Conservation (phyloP, 2,113 vertebrate species). For the Neolamprologus toae region DNA sequence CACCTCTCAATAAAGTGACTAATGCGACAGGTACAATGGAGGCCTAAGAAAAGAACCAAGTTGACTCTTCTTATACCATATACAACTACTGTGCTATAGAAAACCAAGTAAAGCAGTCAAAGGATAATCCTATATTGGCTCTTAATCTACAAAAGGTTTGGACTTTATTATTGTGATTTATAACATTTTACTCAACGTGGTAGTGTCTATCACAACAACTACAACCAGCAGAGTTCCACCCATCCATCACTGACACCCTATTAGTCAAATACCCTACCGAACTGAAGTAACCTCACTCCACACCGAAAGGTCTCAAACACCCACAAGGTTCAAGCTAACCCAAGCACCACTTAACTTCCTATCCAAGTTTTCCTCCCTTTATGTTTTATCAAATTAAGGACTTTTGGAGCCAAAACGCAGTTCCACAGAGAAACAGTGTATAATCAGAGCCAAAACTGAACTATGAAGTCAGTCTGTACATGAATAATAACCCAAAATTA, state of each 20-base stretch:
- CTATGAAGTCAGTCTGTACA: neutral
- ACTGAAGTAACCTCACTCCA: neutral
- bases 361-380: neutral
- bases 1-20: neutral
- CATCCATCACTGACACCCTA: neutral
- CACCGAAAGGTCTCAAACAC: neutral
- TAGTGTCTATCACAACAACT: neutral
- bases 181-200: neutral
- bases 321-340: neutral
- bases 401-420: neutral
- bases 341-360: neutral
- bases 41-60: neutral
- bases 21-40: neutral
- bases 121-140: neutral
- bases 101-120: neutral
- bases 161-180: neutral
- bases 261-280: neutral
- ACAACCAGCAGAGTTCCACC: neutral
- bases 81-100: neutral
- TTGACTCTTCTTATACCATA: neutral
- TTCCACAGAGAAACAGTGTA: neutral
- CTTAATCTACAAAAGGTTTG: neutral
- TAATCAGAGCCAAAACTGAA: neutral
- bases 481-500: neutral
- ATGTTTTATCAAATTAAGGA: neutral